Evolutionary conservation across 1,140 invertebrate species (phyloP), one percentile per base, ranked within the genome.

Genomic region (Drosophila subpulchrella): DNA sequence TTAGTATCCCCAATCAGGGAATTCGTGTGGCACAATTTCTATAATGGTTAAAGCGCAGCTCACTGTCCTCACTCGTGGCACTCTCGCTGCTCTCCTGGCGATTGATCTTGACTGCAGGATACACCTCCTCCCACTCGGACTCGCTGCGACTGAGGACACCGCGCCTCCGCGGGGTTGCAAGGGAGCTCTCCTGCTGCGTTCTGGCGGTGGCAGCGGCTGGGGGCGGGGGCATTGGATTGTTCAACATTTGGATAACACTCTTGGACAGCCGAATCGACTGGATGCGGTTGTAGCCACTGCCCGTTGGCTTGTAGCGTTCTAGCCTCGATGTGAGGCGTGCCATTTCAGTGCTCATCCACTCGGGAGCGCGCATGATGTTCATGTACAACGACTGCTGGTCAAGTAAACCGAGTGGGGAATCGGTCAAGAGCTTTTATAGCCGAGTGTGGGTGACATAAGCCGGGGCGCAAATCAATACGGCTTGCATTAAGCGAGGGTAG

Each of bases 201-300:
- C 62, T 46, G 24, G 38, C 27, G n/a, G 39, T 38, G 36, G 57
- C 48, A 46, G 57, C 34, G 20, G 59, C 50, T 20, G 58, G 42
- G 11, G 17, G 10, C 4, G 36, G 13, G 6, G 90, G 91, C 65
- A 91, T 44, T 0, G 91, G 90, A 80, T 92, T 92, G 34, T 91
- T 92, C 0, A 92, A 68, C 91, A 92, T 92, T 32, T 91, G 90
- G 2, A 81, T 90, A 32, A 92, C 91, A 71, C 91, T 92, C 48
- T 91, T 91, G 46, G 91, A 89, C 13, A 92, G 61, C 0, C 90
- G 77, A 38, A 92, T 86, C 3, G 91, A 83, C 47, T 92, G 90
- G 56, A 92, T 91, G 2, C 90, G 90, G 57, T 91, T 92, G 32
- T 92, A 92, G 15, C 91, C 91, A 61, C 78, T 86, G 46, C 75